These are phyloP conservation scores for Scylla paramamosain DNA, from an alignment of 1,140 invertebrate species.

Conservation along the genomic window DNA sequence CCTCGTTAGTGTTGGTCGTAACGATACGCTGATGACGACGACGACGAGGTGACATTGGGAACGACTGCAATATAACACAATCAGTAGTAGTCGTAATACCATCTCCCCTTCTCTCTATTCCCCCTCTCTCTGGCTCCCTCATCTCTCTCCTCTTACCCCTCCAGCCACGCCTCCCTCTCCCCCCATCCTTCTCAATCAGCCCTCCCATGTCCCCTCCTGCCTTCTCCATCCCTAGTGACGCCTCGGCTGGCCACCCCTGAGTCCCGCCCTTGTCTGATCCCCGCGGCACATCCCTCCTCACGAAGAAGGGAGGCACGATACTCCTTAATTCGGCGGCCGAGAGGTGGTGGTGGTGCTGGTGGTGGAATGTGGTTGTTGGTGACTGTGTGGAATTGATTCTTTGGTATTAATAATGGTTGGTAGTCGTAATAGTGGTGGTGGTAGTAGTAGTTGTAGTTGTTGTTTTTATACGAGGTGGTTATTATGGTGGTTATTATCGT, in stretches of 20 bases:
- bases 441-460: neutral
- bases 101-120: no score
- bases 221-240: neutral
- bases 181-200: neutral
- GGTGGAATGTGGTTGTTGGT: neutral
- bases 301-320: neutral
- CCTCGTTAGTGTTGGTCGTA: no score
- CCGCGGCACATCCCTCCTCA: neutral
- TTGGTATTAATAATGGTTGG: neutral
- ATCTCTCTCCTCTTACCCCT: neutral
- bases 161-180: neutral
- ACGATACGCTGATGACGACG: no score
- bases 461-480: no score
- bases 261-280: neutral
- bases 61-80: no score
- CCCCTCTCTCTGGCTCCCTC: neutral
- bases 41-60: no score
- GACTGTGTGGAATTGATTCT: no score
- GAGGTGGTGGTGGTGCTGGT: neutral
- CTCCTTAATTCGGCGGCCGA: neutral
- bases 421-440: neutral
- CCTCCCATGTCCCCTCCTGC: neutral
- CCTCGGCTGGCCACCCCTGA: neutral
- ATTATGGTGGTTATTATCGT: no score
- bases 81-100: no score